Percentiles rank a stretch among this genome's conserved stretches.
Evolutionary conservation across 1,140 invertebrate species (phyloP).

Genomic region (Caenorhabditis remanei): DNA sequence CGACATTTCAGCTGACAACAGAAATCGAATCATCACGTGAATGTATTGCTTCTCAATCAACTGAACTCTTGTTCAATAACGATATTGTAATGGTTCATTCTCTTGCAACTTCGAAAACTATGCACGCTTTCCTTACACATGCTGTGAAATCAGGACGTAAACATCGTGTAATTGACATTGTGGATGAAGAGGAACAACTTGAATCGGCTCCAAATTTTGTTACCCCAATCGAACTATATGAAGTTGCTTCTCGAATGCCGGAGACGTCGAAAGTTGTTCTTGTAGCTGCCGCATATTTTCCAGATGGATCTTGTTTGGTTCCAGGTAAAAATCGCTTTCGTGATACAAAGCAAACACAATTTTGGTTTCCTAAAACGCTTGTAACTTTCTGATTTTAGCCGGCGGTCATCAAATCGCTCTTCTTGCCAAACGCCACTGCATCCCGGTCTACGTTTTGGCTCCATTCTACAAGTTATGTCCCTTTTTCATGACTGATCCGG

Average conservation of each 20-base stretch:
- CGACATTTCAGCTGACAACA: background rate
- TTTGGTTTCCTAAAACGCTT: no score
- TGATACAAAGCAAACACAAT: no score
- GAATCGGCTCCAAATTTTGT: constrained; percentile 24
- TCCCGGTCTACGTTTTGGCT: constrained; percentile 16
- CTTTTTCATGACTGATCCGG: constrained; percentile 40
- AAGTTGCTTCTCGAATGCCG: constrained; percentile 34
- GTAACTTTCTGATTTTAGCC: background rate
- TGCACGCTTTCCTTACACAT: constrained; percentile 30
- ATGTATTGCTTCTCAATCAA: constrained; percentile 29
- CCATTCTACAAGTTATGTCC: constrained; percentile 41
- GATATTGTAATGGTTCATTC: constrained; percentile 44
- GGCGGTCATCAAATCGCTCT: constrained; percentile 38
- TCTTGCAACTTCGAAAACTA: constrained; percentile 6
- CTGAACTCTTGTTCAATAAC: constrained; percentile 29
- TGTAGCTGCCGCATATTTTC: constrained; percentile 23
- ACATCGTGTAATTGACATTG: constrained; percentile 27
- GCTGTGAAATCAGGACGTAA: constrained; percentile 10
- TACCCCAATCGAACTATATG: background rate
- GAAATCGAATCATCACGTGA: constrained; percentile 37
- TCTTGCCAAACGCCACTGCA: constrained; percentile 28
- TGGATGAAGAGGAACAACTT: constrained; percentile 28
- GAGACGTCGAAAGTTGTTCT: constrained; percentile 33
- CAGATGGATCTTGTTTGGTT: constrained; percentile 19
- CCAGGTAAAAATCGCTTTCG: background rate